Base-by-base conservation (phyloP, 2,797 vertebrate genomes). In the Muscicapa striata region DNA sequence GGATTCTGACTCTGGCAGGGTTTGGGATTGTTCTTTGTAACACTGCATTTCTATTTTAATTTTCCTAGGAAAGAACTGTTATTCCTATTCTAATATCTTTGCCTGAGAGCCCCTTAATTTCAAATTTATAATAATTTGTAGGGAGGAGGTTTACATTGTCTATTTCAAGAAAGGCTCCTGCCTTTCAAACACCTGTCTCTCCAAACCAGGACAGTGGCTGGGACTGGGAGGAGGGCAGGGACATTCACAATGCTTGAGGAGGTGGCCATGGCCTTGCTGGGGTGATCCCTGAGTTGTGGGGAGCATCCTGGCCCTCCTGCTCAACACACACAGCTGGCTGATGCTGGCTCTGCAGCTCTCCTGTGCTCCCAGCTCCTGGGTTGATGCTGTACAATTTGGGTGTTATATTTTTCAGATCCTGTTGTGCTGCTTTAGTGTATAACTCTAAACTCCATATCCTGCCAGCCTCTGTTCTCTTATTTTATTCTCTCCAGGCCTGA, bases 261-360 rank as follows among this genome's bases (percentile, higher is more conserved):
- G 43, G 5, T 36, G 34, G 22, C 29, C 15, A 1, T 13, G 9
- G 63, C 23, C 27, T 61, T 55, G 30, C 54, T 64, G 41, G 3
- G 2, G 1, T 5, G 58, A 19, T 32, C 70, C 0, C 1, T 45
- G 19, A 22, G 40, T 46, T 34, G 3, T 22, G 45, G 38, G 36
- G n/a, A 62, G 11, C 66, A 26, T 9, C 32, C 46, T 82, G 55
- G 21, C 32, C 66, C 20, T 10, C 32, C 46, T 81, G 45, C 26
- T 32, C 4, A 0, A 32, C 54, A 67, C 15, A 17, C 66, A 26
- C 38, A 57, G 51, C 43, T 62, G 52, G 22, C 15, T 57, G 15
- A 1, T 6, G 2, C 29, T 91, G 62, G 21, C 59, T 82, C 27
- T 63, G 45, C 20, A 11, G 48, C n/a, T n/a, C 16, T 74, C 29